Conservation (phyloP, 2,888 invertebrate species). For the Gymnocheta viridis region DNA sequence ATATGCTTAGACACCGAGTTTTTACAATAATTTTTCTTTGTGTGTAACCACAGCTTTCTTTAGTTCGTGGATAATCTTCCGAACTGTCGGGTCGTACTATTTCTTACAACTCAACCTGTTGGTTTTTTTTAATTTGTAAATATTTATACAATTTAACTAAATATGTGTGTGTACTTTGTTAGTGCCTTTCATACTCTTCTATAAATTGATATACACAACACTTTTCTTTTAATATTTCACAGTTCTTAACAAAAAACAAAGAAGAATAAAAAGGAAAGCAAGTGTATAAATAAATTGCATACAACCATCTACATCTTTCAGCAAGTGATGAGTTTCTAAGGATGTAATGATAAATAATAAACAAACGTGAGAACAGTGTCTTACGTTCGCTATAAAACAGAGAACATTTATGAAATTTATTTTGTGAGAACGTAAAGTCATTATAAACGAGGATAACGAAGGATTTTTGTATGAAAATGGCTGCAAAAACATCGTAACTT, state of each 20-base stretch:
- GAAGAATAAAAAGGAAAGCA: neutral
- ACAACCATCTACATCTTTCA: slow-evolving; percentile 21
- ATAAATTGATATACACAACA: slow-evolving; percentile 41
- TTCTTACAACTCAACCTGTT: neutral
- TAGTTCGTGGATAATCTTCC: neutral
- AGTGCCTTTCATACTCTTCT: neutral
- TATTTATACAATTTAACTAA: slow-evolving; percentile 18
- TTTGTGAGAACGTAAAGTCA: no score
- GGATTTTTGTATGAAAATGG: no score
- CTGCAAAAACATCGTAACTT: no score
- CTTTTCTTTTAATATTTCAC: slow-evolving; percentile 52
- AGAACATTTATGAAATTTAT: no score
- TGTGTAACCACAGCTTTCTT: no score
- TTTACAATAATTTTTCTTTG: no score
- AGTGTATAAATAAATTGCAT: slow-evolving; percentile 17
- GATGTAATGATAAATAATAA: slow-evolving; percentile 58
- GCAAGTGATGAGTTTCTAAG: slow-evolving; percentile 49
- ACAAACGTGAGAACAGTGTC: slow-evolving; percentile 63
- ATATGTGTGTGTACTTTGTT: slow-evolving; percentile 15
- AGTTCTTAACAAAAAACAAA: neutral
- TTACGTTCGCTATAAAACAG: no score
- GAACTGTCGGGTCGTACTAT: neutral
- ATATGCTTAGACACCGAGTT: no score
- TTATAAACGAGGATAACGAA: no score
- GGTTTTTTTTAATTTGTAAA: slow-evolving; percentile 24